Evolutionary conservation across 2,797 vertebrate genomes (phyloP).

Genomic region (Cuculus canorus): DNA sequence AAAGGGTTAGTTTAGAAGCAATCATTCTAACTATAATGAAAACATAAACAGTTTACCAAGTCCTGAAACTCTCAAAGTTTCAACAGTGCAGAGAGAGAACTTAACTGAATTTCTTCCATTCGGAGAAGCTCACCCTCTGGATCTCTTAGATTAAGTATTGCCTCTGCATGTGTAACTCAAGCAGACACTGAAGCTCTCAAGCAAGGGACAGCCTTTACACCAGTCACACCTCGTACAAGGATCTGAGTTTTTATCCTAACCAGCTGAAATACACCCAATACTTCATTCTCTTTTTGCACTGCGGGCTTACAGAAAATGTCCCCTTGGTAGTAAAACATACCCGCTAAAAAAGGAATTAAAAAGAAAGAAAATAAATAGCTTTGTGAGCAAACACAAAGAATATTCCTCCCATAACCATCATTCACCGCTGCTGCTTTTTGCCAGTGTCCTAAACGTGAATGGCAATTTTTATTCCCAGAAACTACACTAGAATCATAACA

Average conservation of each 20-base stretch:
- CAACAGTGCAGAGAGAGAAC: neutral
- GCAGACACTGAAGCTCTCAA: neutral
- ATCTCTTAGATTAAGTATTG: accelerated
- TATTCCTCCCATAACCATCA: accelerated
- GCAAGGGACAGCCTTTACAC: neutral
- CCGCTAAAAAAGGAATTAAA: neutral
- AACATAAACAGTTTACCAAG: neutral
- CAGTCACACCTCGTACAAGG: neutral
- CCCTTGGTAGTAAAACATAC: neutral
- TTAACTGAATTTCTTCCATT: neutral
- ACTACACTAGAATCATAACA: accelerated
- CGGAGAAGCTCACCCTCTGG: neutral
- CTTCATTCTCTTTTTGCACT: neutral
- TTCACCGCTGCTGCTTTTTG: neutral
- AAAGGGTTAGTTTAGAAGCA: neutral
- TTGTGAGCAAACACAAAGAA: neutral
- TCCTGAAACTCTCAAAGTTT: neutral
- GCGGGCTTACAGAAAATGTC: accelerated
- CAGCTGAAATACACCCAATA: accelerated
- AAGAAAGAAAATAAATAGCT: neutral
- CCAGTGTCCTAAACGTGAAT: accelerated
- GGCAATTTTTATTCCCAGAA: neutral
- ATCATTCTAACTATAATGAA: neutral
- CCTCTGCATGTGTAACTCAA: neutral
- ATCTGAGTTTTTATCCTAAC: neutral